A percentile compares a stretch with the other conserved stretches of the same genome.
phyloP scores from a whole-genome alignment of 2,888 invertebrate genomes.

The Bibio marci region DNA sequence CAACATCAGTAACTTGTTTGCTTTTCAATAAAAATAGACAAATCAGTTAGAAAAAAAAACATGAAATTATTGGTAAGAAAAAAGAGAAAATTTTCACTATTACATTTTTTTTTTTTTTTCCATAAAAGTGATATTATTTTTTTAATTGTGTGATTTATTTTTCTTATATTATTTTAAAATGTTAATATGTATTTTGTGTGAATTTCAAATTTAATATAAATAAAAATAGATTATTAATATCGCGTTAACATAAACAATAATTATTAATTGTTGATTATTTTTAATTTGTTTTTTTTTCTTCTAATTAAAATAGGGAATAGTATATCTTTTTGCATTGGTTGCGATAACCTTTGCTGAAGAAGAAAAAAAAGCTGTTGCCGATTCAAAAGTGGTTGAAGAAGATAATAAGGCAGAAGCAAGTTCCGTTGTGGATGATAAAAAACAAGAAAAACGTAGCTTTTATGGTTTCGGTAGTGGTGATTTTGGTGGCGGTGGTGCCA shows the following conservation, averaged over 20 bases:
- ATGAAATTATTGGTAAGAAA: conserved; percentile 26
- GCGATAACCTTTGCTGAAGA: conserved; percentile 40
- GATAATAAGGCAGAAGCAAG: conserved; percentile 29
- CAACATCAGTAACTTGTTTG: conserved; percentile 30
- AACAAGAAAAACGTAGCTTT: conserved; percentile 60
- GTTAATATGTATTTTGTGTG: no score
- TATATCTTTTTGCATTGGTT: conserved; percentile 35
- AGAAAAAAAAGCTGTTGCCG: conserved; percentile 34
- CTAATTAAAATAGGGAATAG: conserved; percentile 22
- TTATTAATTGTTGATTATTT: no score
- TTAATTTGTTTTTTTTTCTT: neutral
- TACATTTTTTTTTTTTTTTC: neutral
- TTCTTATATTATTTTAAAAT: no score
- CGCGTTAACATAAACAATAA: no score
- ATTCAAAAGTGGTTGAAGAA: conserved; percentile 26
- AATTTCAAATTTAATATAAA: no score
- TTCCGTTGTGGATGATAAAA: conserved; percentile 34
- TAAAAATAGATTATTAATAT: no score
- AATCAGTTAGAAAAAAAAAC: conserved; percentile 9
- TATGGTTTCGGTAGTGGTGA: conserved; percentile 38
- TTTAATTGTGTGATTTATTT: no score
- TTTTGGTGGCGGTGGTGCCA: conserved; percentile 33
- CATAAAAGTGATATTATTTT: no score
- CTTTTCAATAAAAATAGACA: conserved; percentile 15
- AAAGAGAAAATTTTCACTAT: neutral